Evolutionary conservation across 1,140 invertebrate genomes (phyloP), one percentile per base, ranked within the genome.

Genomic region (Arctopsyche grandis): DNA sequence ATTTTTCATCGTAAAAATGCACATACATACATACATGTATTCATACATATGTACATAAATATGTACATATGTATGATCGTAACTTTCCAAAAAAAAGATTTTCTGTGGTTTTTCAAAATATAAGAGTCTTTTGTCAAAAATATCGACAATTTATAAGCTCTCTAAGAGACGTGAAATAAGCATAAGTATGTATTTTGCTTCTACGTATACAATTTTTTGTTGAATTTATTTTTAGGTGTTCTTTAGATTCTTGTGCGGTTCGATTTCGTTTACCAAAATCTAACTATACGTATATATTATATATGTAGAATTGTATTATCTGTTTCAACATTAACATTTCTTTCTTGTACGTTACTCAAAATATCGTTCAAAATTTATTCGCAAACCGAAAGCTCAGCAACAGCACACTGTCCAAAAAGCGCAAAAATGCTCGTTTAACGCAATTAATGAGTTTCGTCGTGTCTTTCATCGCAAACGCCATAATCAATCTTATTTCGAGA

Each of bases 371-470:
- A 16, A 52, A 52, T 52, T 52, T 52, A 52, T 52, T 14, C 10
- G 16, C 3, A 38, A 38, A 16, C 3, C 10, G 48, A 52, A 52
- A 52, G 10, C 16, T 52, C 48, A 52, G 16, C 16, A 14, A 3
- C 12, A 12, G 16, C 16, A 52, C 10, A 52, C 48, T 52, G 10
- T 52, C 12, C 48, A 52, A 52, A 14, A 52, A 14, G 16, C 48
- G 48, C 48, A 52, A 52, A 52, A 52, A 52, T 52, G 10, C 16
- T 16, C 48, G 48, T 52, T 52, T 52, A 52, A 52, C 48, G 48
- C 48, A 52, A 52, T 52, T 52, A 52, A 52, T 52, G 48, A 52
- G 48, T 52, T 52, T 52, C 48, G 48, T 52, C 48, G 48, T 52
- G 48, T 52, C 48, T 52, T 52, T 52, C 48, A 52, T 52, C 48